Evolutionary conservation across 2,888 invertebrate species (phyloP).

Genomic region (Troides aeacus): DNA sequence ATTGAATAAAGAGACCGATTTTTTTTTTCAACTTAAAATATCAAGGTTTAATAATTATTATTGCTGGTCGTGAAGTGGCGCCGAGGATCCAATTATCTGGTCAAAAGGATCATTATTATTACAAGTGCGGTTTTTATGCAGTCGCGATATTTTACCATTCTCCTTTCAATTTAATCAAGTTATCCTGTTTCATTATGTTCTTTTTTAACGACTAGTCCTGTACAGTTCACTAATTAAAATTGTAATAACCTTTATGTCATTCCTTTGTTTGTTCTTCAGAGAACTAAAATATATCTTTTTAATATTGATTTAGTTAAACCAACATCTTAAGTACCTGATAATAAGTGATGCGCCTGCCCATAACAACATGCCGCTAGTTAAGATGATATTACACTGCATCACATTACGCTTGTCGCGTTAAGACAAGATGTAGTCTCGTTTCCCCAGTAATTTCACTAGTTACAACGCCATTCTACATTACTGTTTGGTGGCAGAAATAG

Average conservation of each 20-base stretch:
- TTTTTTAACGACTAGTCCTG: neutral
- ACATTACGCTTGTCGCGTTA: too few relatives aligned
- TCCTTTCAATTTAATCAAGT: constrained; percentile 8
- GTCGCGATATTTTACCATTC: constrained; percentile 9
- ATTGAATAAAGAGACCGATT: too few relatives aligned
- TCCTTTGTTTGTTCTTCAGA: too few relatives aligned
- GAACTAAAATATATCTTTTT: neutral
- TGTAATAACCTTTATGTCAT: neutral
- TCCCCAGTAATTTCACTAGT: too few relatives aligned
- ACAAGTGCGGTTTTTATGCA: constrained; percentile 17
- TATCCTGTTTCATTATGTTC: neutral
- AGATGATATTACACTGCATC: too few relatives aligned
- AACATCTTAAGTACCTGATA: too few relatives aligned
- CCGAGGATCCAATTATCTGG: constrained; percentile 23
- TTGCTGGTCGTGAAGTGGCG: constrained; percentile 16
- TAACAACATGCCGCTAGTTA: too few relatives aligned
- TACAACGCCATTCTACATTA: too few relatives aligned
- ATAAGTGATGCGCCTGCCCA: too few relatives aligned
- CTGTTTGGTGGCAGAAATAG: too few relatives aligned
- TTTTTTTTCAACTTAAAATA: constrained; percentile 5
- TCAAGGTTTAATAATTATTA: constrained; percentile 13
- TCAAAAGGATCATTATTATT: constrained; percentile 20
- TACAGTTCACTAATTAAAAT: neutral
- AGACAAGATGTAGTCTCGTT: too few relatives aligned
- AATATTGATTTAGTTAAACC: neutral